A percentile compares a stretch with the other conserved stretches of the same genome.
Evolutionary conservation across 2,797 vertebrate species (phyloP).

Genomic region (Darevskia nairensis): DNA sequence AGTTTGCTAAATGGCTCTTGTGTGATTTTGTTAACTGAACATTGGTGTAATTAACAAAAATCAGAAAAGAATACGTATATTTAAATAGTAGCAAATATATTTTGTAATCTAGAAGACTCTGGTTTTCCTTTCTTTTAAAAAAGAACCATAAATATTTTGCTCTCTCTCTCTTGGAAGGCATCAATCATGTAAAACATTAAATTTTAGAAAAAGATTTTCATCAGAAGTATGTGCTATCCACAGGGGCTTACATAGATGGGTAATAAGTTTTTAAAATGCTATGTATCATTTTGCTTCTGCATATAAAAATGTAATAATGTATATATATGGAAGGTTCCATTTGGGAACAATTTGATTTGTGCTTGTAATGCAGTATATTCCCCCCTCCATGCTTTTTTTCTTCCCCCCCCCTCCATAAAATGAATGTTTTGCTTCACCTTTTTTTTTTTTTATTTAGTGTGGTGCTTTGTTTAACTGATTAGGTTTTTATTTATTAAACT

Average conservation of each 20-base stretch:
- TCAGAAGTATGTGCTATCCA: neutral
- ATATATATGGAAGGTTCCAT: slow-evolving; percentile 20
- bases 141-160: neutral
- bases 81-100: neutral
- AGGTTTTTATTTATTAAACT: neutral
- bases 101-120: neutral
- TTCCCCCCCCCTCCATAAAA: slow-evolving; percentile 5
- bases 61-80: neutral
- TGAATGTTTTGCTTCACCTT: slow-evolving; percentile 23
- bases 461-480: neutral
- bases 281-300: slow-evolving; percentile 4
- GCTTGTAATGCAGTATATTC: neutral
- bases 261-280: slow-evolving; percentile 23
- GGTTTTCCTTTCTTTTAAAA: rapidly evolving
- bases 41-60: neutral
- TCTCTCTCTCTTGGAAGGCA: neutral
- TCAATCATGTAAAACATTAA: neutral
- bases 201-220: slow-evolving; percentile 9
- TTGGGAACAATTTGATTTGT: slow-evolving; percentile 8
- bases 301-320: slow-evolving; percentile 26
- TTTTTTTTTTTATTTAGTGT: neutral
- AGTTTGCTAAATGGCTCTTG: neutral
- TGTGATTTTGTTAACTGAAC: slow-evolving; percentile 20
- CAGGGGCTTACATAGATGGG: slow-evolving; percentile 18
- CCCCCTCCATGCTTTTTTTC: neutral